Base-by-base conservation (phyloP, 2,888 invertebrate species). In the Hermaeophaga mercurialis region DNA sequence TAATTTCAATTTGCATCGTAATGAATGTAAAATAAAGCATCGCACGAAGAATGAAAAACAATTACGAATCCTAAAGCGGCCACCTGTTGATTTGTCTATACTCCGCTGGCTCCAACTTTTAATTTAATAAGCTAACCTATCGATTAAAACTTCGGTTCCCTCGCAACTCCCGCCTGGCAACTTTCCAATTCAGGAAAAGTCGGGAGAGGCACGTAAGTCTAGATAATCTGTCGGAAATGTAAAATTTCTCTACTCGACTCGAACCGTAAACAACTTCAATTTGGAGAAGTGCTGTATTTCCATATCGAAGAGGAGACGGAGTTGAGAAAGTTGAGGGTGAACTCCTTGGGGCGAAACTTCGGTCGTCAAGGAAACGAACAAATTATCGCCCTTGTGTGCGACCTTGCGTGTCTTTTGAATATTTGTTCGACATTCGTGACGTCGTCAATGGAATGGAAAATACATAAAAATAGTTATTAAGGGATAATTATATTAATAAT, bases 351-450 rank as follows among this genome's bases (percentile, higher is more conserved):
- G 65, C 57, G 65, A 64, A 59, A 53, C 48, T 54, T 41, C 52
- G 49, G 66, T 66, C 58, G 54, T 56, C 60, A 63, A 59, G 63
- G 66, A 54, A 58, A 66, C 66, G 57, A 64, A 64, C 66, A 66
- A 64, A 65, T 66, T 61, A 61, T 61, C 56, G 46, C 61, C 57
- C 59, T 49, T 41, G 54, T 41, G 31, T 33, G 49, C n/a, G n/a
- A n/a, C n/a, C n/a, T n/a, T n/a, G n/a, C n/a, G n/a, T n/a, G n/a
- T n/a, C n/a, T n/a, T n/a, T n/a, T n/a, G n/a, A n/a, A n/a, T n/a
- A n/a, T n/a, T n/a, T n/a, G n/a, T n/a, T n/a, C n/a, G n/a, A n/a
- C n/a, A n/a, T n/a, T n/a, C n/a, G n/a, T n/a, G n/a, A n/a, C n/a
- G n/a, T n/a, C n/a, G n/a, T n/a, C n/a, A n/a, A n/a, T n/a, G n/a